Evolutionary conservation across 92 coral and sea anemone genomes (phyloP), one percentile per base, ranked within the genome.

Genomic region (Siderastrea radians): DNA sequence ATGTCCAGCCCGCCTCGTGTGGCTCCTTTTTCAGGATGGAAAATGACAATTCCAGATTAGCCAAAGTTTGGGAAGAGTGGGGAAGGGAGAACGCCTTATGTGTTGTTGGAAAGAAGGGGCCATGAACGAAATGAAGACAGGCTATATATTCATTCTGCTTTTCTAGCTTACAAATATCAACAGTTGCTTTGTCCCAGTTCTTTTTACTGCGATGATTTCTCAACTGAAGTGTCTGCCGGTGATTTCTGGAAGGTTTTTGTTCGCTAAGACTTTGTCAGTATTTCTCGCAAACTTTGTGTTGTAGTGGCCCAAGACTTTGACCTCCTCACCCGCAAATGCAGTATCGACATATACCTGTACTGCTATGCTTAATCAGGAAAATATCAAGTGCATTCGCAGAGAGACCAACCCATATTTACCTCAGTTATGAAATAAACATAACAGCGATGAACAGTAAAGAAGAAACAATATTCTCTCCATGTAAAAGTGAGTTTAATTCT

Each of bases 161-260:
- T 70, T 70, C 46, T 84, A 53, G 57, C 66, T 3, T 0, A 1
- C 12, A 16, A 11, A 15, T 75, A 48, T 43, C 93, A 90, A 16
- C 84, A 80, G 81, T 1, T 78, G 1, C 57, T 90, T 69, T 3
- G 55, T 3, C n/a, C 26, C 3, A 60, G 64, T 1, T 75, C 82
- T 2, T 71, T 60, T 74, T 72, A 86, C 13, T 90, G 93, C n/a
- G 90, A 90, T 63, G 93, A 79, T 64, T 3, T 1, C 3, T 3
- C 1, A 15, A 11, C 3, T 15, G 57, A 43, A 69, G 75, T 49
- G 12, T 17, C 69, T 7, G 68, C 16, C 57, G 71, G 80, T 7
- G 80, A 83, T 57, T 71, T 68, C 13, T 83, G 87, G 87, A 83
- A 83, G 9, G 61, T 83, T 7, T 83, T 43, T 60, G 69, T 83